A percentile compares a stretch with the other conserved stretches of the same genome.
phyloP scores from a whole-genome alignment of 2,113 vertebrate genomes.

The Spilogale gracilis region DNA sequence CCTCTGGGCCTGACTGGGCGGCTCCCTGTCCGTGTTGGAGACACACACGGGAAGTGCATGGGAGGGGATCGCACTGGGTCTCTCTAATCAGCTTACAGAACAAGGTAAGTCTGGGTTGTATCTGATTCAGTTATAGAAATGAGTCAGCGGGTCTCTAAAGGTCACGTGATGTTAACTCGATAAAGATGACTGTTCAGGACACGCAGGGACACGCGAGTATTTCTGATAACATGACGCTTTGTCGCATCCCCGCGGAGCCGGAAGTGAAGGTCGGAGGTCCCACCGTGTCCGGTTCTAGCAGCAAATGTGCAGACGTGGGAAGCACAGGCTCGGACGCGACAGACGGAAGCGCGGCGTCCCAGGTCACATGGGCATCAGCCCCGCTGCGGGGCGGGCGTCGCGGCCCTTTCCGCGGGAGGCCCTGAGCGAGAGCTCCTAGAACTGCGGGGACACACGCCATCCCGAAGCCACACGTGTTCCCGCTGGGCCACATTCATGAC shows the following conservation, averaged over 20 bases:
- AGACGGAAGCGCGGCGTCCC: rapidly evolving
- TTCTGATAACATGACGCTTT: not conserved
- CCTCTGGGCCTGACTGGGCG: not conserved
- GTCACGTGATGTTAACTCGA: not conserved
- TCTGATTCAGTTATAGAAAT: not conserved
- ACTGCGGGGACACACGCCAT: rapidly evolving
- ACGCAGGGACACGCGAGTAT: not conserved
- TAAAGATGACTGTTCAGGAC: not conserved
- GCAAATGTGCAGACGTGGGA: rapidly evolving
- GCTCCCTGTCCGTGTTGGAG: slow-evolving; percentile 25
- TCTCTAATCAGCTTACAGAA: not conserved
- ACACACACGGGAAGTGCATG: not conserved
- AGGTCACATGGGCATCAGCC: not conserved
- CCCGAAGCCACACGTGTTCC: not conserved
- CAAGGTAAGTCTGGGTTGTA: not conserved
- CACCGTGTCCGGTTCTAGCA: not conserved
- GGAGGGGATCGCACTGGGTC: no score
- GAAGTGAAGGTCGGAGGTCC: not conserved
- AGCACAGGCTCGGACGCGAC: not conserved
- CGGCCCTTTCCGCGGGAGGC: not conserved
- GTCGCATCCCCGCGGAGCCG: not conserved
- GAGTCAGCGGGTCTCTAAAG: not conserved
- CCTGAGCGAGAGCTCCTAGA: not conserved
- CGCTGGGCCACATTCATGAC: rapidly evolving
- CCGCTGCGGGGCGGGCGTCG: not conserved